Conservation (phyloP, 2,113 vertebrate species). For the Scalopus aquaticus region DNA sequence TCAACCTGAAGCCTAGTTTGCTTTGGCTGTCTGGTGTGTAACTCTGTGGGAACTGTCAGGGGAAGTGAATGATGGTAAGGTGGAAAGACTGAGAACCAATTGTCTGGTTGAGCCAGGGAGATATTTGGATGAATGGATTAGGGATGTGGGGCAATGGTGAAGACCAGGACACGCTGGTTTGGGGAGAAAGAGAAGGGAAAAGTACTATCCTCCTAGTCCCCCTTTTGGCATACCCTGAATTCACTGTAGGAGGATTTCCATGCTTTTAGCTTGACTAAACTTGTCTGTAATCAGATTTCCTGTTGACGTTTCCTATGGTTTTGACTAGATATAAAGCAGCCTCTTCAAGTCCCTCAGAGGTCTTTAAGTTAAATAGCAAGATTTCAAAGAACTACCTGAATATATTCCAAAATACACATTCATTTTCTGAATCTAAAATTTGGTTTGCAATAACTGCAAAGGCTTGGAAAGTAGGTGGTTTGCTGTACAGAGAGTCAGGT, state of each 20-base stretch:
- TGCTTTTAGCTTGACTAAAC: slow-evolving; percentile 29
- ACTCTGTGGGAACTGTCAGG: neutral
- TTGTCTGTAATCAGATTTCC: slow-evolving; percentile 49
- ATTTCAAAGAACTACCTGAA: neutral
- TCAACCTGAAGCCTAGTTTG: neutral
- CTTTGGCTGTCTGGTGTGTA: slow-evolving; percentile 5
- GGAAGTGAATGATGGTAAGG: neutral
- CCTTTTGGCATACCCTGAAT: neutral
- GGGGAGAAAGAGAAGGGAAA: neutral
- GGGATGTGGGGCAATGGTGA: neutral
- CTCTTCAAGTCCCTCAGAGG: slow-evolving; percentile 58
- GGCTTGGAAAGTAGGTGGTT: neutral
- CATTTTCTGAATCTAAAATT: slow-evolving; percentile 23
- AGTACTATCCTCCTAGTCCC: neutral
- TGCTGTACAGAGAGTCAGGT: neutral
- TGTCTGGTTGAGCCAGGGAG: neutral
- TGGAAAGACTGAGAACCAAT: neutral
- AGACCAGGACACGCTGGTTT: neutral
- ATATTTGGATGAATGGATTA: neutral
- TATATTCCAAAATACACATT: neutral
- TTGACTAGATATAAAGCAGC: slow-evolving; percentile 39
- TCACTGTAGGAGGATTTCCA: slow-evolving; percentile 26
- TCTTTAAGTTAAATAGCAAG: slow-evolving; percentile 65
- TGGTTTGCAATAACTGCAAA: slow-evolving; percentile 10
- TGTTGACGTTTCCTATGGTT: slow-evolving; percentile 50